phyloP scores from a whole-genome alignment of 2,888 invertebrate species.

The Scotopteryx bipunctaria region DNA sequence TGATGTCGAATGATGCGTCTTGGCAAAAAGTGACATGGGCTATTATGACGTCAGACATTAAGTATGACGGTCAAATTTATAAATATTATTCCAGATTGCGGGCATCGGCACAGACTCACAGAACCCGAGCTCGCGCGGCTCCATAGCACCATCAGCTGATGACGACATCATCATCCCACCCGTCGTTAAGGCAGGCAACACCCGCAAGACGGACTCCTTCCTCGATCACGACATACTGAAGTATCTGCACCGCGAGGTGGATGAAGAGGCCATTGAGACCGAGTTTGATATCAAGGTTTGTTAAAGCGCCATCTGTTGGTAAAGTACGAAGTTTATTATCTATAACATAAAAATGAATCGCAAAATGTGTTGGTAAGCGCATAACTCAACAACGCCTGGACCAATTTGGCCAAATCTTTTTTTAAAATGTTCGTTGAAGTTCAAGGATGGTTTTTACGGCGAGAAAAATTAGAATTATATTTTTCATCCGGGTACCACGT shows the following conservation, averaged over 20 bases:
- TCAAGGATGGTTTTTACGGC: too few species aligned
- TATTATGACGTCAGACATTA: too few species aligned
- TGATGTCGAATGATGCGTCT: too few species aligned
- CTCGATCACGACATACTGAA: conserved; percentile 85
- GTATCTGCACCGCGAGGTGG: conserved; percentile 86
- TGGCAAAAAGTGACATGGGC: too few species aligned
- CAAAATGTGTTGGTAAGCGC: too few species aligned
- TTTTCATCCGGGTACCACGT: too few species aligned
- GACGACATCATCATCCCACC: conserved; percentile 59
- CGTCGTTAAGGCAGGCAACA: conserved; percentile 49
- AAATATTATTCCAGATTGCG: conserved; percentile 80
- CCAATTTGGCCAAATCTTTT: too few species aligned
- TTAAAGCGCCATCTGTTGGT: neutral
- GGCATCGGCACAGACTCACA: conserved; percentile 86
- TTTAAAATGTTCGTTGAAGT: too few species aligned
- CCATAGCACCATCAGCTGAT: conserved; percentile 78
- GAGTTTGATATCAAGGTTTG: conserved; percentile 85
- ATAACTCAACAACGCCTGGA: too few species aligned
- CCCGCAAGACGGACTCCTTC: conserved; percentile 68
- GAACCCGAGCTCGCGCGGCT: conserved; percentile 86
- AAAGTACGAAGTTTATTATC: too few species aligned
- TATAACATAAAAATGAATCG: too few species aligned
- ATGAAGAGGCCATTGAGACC: conserved; percentile 86
- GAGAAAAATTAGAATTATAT: too few species aligned
- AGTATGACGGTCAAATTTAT: neutral